phyloP scores from a whole-genome alignment of 2,797 vertebrate species.

The Gobionotothen gibberifrons region DNA sequence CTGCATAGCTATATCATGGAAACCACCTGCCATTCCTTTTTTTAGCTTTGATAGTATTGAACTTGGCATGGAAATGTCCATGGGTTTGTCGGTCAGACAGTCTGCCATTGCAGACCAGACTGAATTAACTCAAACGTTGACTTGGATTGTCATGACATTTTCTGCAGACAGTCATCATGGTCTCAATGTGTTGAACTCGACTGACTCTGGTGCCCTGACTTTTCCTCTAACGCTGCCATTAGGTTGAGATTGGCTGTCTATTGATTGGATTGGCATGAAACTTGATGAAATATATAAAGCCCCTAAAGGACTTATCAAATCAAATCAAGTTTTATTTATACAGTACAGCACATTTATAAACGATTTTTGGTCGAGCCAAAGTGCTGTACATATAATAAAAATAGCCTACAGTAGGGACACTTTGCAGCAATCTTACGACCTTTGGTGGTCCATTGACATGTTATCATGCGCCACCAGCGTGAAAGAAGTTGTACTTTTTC shows the following conservation, averaged over 20 bases:
- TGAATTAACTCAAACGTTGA: neutral
- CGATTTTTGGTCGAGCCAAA: no score
- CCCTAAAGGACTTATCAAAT: neutral
- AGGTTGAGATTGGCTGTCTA: neutral
- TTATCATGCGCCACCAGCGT: no score
- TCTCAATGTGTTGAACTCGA: neutral
- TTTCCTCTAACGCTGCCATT: neutral
- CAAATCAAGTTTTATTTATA: no score
- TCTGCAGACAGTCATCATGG: neutral
- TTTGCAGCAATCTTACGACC: no score
- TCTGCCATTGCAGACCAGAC: neutral
- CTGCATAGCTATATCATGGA: slow-evolving; percentile 20
- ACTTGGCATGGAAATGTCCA: neutral
- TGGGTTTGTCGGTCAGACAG: neutral
- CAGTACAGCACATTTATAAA: no score
- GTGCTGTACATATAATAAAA: no score
- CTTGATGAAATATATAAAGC: no score
- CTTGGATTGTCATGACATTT: neutral
- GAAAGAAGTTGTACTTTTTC: neutral
- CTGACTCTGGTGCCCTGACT: neutral
- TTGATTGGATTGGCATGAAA: neutral
- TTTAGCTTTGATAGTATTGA: neutral
- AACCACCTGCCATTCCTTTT: slow-evolving; percentile 19
- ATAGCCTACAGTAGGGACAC: no score
- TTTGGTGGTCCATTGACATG: no score